Base-by-base conservation (phyloP, 2,113 vertebrate species). In the Machaerirhynchus nigripectus region DNA sequence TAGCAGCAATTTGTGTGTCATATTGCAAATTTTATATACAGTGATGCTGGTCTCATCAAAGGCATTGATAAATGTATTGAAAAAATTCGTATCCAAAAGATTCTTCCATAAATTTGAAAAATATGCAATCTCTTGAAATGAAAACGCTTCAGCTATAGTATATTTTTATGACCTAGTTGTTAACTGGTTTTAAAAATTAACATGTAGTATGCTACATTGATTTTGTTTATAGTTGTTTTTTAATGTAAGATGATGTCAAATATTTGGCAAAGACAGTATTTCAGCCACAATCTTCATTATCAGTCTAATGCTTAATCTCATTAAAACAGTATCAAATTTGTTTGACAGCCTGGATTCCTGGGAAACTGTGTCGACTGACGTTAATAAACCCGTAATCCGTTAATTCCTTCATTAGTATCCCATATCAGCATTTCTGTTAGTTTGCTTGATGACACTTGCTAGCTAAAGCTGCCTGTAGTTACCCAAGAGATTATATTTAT, bases 351-450 rank as follows among this genome's bases (percentile, higher is more conserved):
- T 52, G 74, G 20, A 3, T 93, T 94, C 84, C 56, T 23, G 65
- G 47, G 76, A 93, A 91, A 57, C 46, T 13, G 2, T 19, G 40
- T 67, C 4, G 2, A 26, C 64, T 60, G 84, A 49, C 20, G 26
- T 52, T 91, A 91, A 93, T 87, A 94, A 91, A 91, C 63, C 81
- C 2, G 0, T 84, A 94, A 96, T 91, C 93, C 2, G 1, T 52
- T 93, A 91, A 94, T 95, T 92, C 87, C 87, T 81, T 84, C 92
- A 87, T 94, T 84, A 85, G 64, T 42, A 73, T 40, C 70, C 70
- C 50, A 0, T 42, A 53, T 84, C 93, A 81, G 55, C 68, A 23
- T 81, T 79, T 59, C 78, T 63, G 0, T 73, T 70, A 14, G 49
- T 76, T 95, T 79, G 90, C 90, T 63, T 28, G 80, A 20, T 57